Base-by-base conservation (phyloP, 2,888 invertebrate genomes). In the Quadriops clusia region DNA sequence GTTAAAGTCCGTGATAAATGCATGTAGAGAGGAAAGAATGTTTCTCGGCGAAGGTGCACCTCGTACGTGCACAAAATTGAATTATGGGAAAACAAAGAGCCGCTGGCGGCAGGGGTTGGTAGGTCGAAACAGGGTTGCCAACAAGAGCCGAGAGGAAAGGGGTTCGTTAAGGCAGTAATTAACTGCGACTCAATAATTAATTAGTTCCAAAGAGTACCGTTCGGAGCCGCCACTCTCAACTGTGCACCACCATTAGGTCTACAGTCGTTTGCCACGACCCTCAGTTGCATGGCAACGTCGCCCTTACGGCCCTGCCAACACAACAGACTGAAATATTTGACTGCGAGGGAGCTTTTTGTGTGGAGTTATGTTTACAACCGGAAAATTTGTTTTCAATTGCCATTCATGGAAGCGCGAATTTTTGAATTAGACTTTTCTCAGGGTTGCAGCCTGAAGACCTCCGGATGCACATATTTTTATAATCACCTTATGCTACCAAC, bases 171-270 rank as follows among this genome's bases (percentile, higher is more conserved):
- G 53, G 45, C 47, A 50, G 56, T 58, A 58, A 58, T 58, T 58
- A 58, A 58, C 57, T 56, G 47, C 53, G 54, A 54, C 56, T 56
- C 55, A 55, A 58, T 57, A 57, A 58, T 58, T 58, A 58, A 58
- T 58, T 58, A 58, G 58, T 58, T 58, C 54, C 55, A 56, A 54
- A 52, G 50, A 55, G 53, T 51, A 46, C 54, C 53, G 56, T 48
- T 53, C 49, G 53, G 50, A 48, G 51, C 44, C 51, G 47, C 50
- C 43, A 43, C 48, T 43, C 43, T 39, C 39, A n/a, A n/a, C 33
- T 40, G 33, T 25, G 15, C 30, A 24, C 24, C 29, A 17, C 21
- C 32, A 29, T 42, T 43, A 43, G 40, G 46, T 31, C 35, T 39
- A 45, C 33, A 45, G 40, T 47, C 43, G 41, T 38, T n/a, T n/a